A percentile compares a stretch with the other conserved stretches of the same genome.
Conservation (phyloP, 1,140 invertebrate genomes). For the Idris sp. region DNA sequence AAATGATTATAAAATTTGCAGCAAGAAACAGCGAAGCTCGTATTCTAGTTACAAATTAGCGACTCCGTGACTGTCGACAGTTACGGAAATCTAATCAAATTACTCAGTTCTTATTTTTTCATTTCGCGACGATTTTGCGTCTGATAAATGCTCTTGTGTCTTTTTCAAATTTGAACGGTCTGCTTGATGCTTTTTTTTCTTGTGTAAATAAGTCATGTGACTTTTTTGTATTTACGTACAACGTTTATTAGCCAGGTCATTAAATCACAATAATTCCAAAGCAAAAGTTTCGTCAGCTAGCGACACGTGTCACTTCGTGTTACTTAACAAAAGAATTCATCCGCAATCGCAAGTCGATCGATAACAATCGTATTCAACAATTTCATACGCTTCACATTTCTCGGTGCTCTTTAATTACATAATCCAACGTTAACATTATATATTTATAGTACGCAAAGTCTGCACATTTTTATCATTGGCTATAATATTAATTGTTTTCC, state of each 20-base stretch:
- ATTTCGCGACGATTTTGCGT: slow-evolving; percentile 17
- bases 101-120: not conserved
- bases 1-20: not conserved
- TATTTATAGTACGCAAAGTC: slow-evolving; percentile 51
- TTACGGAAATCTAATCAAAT: slow-evolving; percentile 8
- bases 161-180: too few relatives aligned
- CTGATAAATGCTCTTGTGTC: too few relatives aligned
- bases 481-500: slow-evolving; percentile 38
- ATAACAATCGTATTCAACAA: slow-evolving; percentile 27
- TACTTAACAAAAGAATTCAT: slow-evolving; percentile 10
- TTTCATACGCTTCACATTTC: slow-evolving; percentile 13
- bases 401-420: slow-evolving; percentile 25
- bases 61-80: slow-evolving; percentile 9
- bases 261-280: too few relatives aligned
- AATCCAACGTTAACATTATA: slow-evolving; percentile 42
- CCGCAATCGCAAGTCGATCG: slow-evolving; percentile 9
- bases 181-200: too few relatives aligned
- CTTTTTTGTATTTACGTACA: too few relatives aligned
- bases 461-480: slow-evolving; percentile 36
- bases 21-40: not conserved
- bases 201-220: too few relatives aligned
- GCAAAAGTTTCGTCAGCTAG: slow-evolving; percentile 9
- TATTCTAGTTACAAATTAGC: not conserved
- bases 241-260: too few relatives aligned
- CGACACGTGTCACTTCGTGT: slow-evolving; percentile 28